These are phyloP conservation scores for Drosophila pseudoobscura DNA, from an alignment of 1,140 invertebrate species.

Conservation along the genomic window DNA sequence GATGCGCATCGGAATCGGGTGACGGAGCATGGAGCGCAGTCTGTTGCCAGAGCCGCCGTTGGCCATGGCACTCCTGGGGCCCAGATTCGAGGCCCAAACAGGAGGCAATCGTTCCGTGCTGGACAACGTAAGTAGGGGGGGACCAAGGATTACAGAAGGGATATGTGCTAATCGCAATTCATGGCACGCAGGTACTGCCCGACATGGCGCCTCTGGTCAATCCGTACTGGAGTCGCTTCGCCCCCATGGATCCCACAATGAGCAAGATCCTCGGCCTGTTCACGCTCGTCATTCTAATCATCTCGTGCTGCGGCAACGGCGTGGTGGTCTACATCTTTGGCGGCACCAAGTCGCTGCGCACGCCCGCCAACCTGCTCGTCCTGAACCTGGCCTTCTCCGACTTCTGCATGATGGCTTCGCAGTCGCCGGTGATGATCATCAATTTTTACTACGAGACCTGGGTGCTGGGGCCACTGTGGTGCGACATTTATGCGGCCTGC, in stretches of 20 bases:
- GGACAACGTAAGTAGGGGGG: constrained; percentile 58
- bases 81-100: constrained; percentile 55
- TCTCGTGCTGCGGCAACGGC: constrained; percentile 85
- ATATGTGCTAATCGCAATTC: not conserved
- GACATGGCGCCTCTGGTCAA: constrained; percentile 90
- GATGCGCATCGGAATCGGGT: constrained; percentile 30
- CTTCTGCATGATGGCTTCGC: constrained; percentile 93
- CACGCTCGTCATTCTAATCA: constrained; percentile 62
- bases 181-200: constrained; percentile 62
- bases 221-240: constrained; percentile 89
- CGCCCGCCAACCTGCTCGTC: constrained; percentile 86
- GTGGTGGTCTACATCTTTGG: constrained; percentile 87
- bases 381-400: constrained; percentile 87
- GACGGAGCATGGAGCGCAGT: constrained; percentile 55
- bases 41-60: constrained; percentile 8
- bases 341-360: constrained; percentile 85
- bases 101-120: constrained; percentile 64
- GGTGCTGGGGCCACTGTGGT: constrained; percentile 91
- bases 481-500: constrained; percentile 91
- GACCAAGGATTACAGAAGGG: not conserved
- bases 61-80: constrained; percentile 39
- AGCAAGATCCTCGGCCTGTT: constrained; percentile 72
- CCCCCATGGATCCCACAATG: constrained; percentile 92
- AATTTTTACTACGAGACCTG: constrained; percentile 95
- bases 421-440: constrained; percentile 92